phyloP scores from a whole-genome alignment of 1,140 invertebrate species.

The Aphis craccivora region DNA sequence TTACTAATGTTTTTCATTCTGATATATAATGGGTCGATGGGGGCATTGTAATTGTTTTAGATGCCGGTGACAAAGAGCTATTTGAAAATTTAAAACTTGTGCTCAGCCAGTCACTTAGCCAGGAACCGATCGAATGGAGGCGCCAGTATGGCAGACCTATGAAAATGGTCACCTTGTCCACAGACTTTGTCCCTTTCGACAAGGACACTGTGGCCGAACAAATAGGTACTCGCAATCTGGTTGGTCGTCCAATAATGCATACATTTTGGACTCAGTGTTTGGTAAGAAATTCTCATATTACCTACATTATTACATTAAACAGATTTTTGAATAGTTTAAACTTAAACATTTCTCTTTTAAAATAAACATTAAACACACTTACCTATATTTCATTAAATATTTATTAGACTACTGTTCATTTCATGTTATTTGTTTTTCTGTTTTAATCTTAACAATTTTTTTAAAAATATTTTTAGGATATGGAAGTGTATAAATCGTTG shows the following conservation, averaged over 20 bases:
- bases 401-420: neutral
- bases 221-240: slow-evolving; percentile 74
- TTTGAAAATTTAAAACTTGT: slow-evolving; percentile 83
- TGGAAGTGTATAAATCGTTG: slow-evolving; percentile 86
- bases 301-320: too few species aligned
- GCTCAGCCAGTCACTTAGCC: slow-evolving; percentile 79
- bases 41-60: slow-evolving; percentile 65
- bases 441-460: slow-evolving; percentile 12
- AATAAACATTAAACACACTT: neutral
- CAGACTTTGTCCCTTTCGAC: slow-evolving; percentile 83
- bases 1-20: neutral
- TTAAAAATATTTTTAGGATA: slow-evolving; percentile 73
- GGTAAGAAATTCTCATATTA: slow-evolving; percentile 68
- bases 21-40: neutral
- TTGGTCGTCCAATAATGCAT: slow-evolving; percentile 89
- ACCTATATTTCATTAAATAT: neutral
- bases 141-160: slow-evolving; percentile 81
- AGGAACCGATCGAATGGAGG: slow-evolving; percentile 89
- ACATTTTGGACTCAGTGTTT: slow-evolving; percentile 94
- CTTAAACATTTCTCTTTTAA: neutral
- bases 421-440: neutral
- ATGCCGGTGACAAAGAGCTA: slow-evolving; percentile 86
- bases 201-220: slow-evolving; percentile 74
- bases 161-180: slow-evolving; percentile 84
- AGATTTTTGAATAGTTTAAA: neutral